These are phyloP conservation scores for Tautogolabrus adspersus DNA, from an alignment of 2,113 vertebrate species.

Conservation along the genomic window DNA sequence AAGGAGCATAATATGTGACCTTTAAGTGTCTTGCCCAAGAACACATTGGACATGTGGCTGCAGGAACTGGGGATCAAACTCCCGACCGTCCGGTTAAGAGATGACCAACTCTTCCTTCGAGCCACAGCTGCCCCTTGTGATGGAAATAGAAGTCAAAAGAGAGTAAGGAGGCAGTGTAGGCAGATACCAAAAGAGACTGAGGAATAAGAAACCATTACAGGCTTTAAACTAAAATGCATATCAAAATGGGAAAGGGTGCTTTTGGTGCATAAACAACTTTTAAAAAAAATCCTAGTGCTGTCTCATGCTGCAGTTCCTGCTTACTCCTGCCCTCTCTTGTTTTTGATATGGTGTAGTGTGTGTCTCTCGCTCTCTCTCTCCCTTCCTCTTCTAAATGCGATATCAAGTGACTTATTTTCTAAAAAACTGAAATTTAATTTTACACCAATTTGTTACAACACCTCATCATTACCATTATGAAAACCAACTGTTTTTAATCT, in stretches of 20 bases:
- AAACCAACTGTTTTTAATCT: slow-evolving; percentile 28
- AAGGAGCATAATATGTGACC: too few relatives aligned
- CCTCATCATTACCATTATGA: slow-evolving; percentile 5
- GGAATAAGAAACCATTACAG: slow-evolving; percentile 23
- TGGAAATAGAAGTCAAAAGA: slow-evolving; percentile 27
- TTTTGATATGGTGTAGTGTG: slow-evolving; percentile 15
- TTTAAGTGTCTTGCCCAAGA: too few relatives aligned
- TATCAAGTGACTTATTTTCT: slow-evolving; percentile 45
- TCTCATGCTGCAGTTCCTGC: slow-evolving; percentile 31
- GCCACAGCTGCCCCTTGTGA: background rate
- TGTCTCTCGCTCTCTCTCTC: slow-evolving; percentile 12
- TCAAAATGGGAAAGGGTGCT: too few relatives aligned
- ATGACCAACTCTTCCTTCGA: too few relatives aligned
- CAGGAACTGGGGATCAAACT: too few relatives aligned
- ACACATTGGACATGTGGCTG: too few relatives aligned
- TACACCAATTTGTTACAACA: slow-evolving; percentile 23
- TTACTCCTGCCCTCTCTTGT: background rate
- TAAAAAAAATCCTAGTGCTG: slow-evolving; percentile 4
- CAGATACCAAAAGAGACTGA: slow-evolving; percentile 47
- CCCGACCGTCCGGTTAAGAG: too few relatives aligned
- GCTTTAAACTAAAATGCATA: too few relatives aligned
- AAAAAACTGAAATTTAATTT: slow-evolving; percentile 15
- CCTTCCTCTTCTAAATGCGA: background rate
- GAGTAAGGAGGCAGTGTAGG: too few relatives aligned
- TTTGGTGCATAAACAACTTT: slow-evolving; percentile 15